A percentile compares a stretch with the other conserved stretches of the same genome.
Evolutionary conservation across 2,113 vertebrate genomes (phyloP).

Genomic region (Heterochromis multidens): DNA sequence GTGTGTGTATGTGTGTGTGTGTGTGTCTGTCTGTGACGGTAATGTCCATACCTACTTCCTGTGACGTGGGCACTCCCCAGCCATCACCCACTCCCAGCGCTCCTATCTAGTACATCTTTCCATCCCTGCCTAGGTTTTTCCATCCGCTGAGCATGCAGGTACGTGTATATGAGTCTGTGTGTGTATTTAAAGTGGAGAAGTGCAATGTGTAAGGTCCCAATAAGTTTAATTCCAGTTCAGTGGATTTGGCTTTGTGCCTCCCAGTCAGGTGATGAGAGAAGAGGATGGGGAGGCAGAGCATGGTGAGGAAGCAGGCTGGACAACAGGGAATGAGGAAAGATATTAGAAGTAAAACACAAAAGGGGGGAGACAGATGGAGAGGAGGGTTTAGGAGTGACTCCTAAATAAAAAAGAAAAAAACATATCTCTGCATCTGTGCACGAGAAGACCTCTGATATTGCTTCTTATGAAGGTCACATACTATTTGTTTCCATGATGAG

Average conservation of each 20-base stretch:
- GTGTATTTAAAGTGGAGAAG: slow-evolving; percentile 13
- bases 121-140: slow-evolving; percentile 48
- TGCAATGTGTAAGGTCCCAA: slow-evolving; percentile 48
- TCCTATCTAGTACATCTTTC: slow-evolving; percentile 60
- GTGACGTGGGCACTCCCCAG: slow-evolving; percentile 46
- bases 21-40: slow-evolving; percentile 2
- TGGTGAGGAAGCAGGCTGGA: neutral
- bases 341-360: neutral
- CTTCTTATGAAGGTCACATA: slow-evolving; percentile 8
- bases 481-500: neutral
- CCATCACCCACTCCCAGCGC: slow-evolving; percentile 15
- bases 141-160: slow-evolving; percentile 20
- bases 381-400: neutral
- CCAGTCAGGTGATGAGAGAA: slow-evolving; percentile 59
- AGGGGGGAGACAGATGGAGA: neutral
- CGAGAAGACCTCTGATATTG: slow-evolving; percentile 4
- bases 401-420: neutral
- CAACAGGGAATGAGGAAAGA: slow-evolving; percentile 14
- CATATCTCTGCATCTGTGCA: neutral
- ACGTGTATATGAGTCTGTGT: neutral
- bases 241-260: slow-evolving; percentile 65
- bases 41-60: slow-evolving; percentile 38
- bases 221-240: slow-evolving; percentile 65
- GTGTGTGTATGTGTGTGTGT: neutral
- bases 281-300: neutral